phyloP scores from a whole-genome alignment of 2,113 vertebrate species.

The Prunella himalayana region DNA sequence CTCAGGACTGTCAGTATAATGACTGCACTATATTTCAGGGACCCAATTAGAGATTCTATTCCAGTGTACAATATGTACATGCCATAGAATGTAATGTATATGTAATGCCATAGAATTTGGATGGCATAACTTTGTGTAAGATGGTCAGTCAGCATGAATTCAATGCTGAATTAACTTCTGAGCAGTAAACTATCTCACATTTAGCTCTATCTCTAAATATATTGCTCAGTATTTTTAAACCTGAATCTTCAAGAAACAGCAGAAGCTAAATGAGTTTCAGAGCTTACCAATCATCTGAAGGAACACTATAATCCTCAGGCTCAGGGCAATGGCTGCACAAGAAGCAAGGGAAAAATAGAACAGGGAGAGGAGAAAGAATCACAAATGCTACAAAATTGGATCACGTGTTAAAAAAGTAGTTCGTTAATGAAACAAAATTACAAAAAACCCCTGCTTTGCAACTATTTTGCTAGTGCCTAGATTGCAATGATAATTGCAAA shows the following conservation, averaged over 20 bases:
- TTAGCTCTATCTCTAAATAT: background rate
- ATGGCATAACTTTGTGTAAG: background rate
- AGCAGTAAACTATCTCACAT: background rate
- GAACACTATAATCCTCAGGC: slow-evolving; percentile 89
- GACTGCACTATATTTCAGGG: background rate
- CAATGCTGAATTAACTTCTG: background rate
- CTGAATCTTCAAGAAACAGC: background rate
- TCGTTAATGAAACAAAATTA: background rate
- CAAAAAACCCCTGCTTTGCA: background rate
- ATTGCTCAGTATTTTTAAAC: background rate
- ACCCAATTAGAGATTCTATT: background rate
- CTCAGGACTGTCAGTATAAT: background rate
- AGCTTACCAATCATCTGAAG: slow-evolving; percentile 93
- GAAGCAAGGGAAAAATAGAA: slow-evolving; percentile 66
- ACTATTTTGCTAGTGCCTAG: background rate
- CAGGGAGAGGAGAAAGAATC: slow-evolving; percentile 57
- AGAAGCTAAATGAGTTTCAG: background rate
- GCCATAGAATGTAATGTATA: background rate
- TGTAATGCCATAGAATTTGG: background rate
- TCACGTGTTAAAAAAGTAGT: background rate
- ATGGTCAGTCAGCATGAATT: background rate
- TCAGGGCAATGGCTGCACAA: slow-evolving; percentile 89
- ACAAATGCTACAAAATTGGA: slow-evolving; percentile 14
- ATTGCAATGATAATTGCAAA: background rate
- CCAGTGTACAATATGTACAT: background rate